Base-by-base conservation (phyloP, 2,888 invertebrate genomes). In the Syrphus vitripennis region DNA sequence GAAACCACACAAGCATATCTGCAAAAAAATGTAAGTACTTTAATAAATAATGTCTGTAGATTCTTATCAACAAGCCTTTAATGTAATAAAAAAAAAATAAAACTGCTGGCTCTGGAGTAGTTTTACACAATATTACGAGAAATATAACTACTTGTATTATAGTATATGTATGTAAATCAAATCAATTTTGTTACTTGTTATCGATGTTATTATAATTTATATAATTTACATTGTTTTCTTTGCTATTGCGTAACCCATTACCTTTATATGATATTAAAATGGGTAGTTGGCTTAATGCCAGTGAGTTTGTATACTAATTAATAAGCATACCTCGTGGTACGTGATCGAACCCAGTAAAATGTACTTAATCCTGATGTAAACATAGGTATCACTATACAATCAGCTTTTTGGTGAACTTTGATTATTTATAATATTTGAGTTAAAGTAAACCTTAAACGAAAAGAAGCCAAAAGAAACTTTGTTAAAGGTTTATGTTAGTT, bases 1-100 rank as follows among this genome's bases (percentile, higher is more conserved):
- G 89, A 92, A 91, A 83, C 90, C 90, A 12, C 91, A 92, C 81
- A 93, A 92, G 89, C 90, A 92, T 87, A 89, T 91, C 87, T 93
- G 92, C 89, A 91, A 91, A 65, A 90, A 90, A 89, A 90, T 92
- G 93, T 92, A 91, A 92, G 92, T 91, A 50, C n/a, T 57, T 71
- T 50, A 65, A 45, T 65, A 59, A 24, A 12, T 21, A 48, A 3
- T 5, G 10, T 26, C 12, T 3, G 14, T n/a, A 10, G 31, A 55
- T 31, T 16, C 29, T 55, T 16, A 16, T 10, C 16, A 29, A 12
- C 4, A 24, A 21, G 4, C 14, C 1, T 50, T 24, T 24, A 4
- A 12, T 1, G 5, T 31, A 31, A 10, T n/a, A 16, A 16, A 4
- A 29, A 7, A 53, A 29, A 53, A 53, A 53, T n/a, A 21, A 48